Evolutionary conservation across 2,888 invertebrate genomes (phyloP), one percentile per base, ranked within the genome.

Genomic region (Chirona hameri): DNA sequence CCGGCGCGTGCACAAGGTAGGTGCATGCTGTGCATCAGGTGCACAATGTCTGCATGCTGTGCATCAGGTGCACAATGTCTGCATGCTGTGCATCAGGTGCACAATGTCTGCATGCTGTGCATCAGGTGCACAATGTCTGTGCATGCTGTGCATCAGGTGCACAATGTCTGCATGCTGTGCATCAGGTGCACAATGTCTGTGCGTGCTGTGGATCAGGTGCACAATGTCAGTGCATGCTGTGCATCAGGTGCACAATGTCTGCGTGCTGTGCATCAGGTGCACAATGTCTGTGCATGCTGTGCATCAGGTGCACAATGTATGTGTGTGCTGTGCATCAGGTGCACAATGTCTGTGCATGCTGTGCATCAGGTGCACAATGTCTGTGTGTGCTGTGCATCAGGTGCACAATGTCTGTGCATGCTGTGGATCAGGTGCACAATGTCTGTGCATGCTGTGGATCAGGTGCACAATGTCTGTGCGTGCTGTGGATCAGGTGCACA

Each of bases 1-100:
- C 83, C 90, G 95, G 57, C 90, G 95, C 85, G 91, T 96, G 0
- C 93, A 95, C 86, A 95, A 95, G 90, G 79, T 80, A 52, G 24
- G 72, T 39, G 39, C 39, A 39, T 39, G 39, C 39, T 39, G 39
- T 39, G 7, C 7, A 39, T 39, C 7, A 39, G n/a, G 91, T 96
- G 0, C 93, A 95, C 86, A 95, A 95, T 90, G 79, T 80, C 52
- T 39, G 39, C 39, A 39, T 39, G 39, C 39, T 39, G 39, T 39
- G 7, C 7, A 39, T 39, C 7, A 39, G n/a, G 91, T 96, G 0
- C 93, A 95, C 86, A 95, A 95, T 90, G 79, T 80, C 52, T 39
- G 39, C 39, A 39, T 39, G 39, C 39, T 39, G 39, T 39, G 7
- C 7, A 39, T 39, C 7, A 39, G n/a, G 91, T 96, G 0, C 93